phyloP scores from a whole-genome alignment of 1,140 invertebrate genomes.

The Olivierus martensii region DNA sequence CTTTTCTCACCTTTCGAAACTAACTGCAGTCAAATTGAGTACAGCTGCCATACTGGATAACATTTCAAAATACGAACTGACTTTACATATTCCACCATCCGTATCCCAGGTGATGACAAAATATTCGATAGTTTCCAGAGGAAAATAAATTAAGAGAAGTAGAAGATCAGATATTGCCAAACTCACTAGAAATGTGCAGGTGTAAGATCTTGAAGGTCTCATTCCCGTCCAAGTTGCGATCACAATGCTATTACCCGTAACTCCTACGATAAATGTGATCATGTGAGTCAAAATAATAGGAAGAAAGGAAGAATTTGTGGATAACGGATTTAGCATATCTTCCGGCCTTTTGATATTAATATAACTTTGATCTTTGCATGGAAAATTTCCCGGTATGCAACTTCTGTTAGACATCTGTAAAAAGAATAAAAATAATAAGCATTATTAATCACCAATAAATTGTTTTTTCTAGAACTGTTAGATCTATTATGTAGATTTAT shows the following conservation, averaged over 20 bases:
- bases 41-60: conserved; percentile 24
- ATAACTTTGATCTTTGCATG: too few relatives aligned
- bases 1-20: conserved; percentile 33
- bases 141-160: conserved; percentile 31
- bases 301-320: conserved; percentile 26
- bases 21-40: conserved; percentile 31
- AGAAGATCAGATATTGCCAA: conserved; percentile 33
- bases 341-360: conserved; percentile 23
- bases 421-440: too few relatives aligned
- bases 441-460: too few relatives aligned
- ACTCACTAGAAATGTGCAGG: conserved; percentile 26
- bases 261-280: conserved; percentile 30
- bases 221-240: conserved; percentile 20
- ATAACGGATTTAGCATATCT: conserved; percentile 29
- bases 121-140: conserved; percentile 31
- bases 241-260: conserved; percentile 24
- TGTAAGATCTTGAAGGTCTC: conserved; percentile 8
- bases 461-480: too few relatives aligned
- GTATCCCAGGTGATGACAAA: conserved; percentile 30
- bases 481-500: too few relatives aligned
- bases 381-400: too few relatives aligned
- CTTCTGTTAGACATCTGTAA: too few relatives aligned
- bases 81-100: conserved; percentile 29
- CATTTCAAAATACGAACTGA: conserved; percentile 28
- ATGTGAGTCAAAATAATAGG: conserved; percentile 30